Evolutionary conservation across 2,797 vertebrate genomes (phyloP).

Genomic region (Hydrocynus forskahlii): DNA sequence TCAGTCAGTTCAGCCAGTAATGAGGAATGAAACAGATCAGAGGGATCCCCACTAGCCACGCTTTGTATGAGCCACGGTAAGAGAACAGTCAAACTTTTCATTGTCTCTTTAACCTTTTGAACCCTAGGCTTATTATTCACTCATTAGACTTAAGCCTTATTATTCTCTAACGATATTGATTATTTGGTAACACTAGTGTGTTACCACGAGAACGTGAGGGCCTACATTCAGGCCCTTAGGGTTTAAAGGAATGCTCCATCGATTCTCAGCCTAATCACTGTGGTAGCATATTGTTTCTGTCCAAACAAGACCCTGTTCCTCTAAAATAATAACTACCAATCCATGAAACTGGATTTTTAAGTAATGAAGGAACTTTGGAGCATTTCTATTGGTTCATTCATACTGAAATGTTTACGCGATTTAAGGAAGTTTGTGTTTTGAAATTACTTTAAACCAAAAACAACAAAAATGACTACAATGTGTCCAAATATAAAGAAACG

Average conservation of each 20-base stretch:
- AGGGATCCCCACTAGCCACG: slow-evolving; percentile 63
- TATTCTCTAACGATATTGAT: neutral
- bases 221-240: neutral
- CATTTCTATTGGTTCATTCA: neutral
- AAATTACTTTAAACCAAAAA: neutral
- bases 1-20: slow-evolving; percentile 58
- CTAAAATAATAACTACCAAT: neutral
- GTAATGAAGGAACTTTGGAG: neutral
- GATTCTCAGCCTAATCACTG: neutral
- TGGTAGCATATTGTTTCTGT: too few relatives aligned
- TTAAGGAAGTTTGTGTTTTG: neutral
- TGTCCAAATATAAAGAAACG: neutral
- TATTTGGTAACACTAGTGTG: neutral
- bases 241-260: neutral
- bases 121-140: neutral
- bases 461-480: neutral
- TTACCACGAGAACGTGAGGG: neutral
- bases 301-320: neutral
- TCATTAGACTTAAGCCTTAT: neutral
- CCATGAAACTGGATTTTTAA: too few relatives aligned
- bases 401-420: neutral
- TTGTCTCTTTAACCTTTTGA: slow-evolving; percentile 1
- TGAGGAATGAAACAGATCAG: slow-evolving; percentile 63
- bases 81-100: slow-evolving; percentile 49
- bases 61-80: slow-evolving; percentile 80